A percentile compares a stretch with the other conserved stretches of the same genome.
Conservation (phyloP, 1,140 invertebrate genomes). For the Bombus haemorrhoidalis region DNA sequence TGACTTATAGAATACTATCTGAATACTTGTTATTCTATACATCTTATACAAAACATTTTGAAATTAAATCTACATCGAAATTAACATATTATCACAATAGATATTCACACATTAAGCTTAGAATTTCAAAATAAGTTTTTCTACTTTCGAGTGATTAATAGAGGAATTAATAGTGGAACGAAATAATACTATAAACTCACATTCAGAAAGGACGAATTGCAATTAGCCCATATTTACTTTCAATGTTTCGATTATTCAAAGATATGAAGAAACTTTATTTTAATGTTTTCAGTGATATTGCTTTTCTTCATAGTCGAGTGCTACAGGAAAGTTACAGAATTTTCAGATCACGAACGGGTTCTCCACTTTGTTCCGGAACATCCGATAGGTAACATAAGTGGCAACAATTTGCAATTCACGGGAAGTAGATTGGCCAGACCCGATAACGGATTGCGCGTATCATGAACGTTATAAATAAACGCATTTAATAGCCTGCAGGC, state of each 20-base stretch:
- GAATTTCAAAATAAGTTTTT: neutral
- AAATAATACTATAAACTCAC: neutral
- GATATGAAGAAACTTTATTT: neutral
- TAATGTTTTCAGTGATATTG: neutral
- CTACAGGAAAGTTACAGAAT: neutral
- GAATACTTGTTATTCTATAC: too few species aligned
- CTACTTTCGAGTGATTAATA: neutral
- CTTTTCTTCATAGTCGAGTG: neutral
- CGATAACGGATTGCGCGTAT: constrained; percentile 17
- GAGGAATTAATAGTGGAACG: neutral
- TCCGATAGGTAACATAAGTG: neutral
- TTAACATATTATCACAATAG: too few species aligned
- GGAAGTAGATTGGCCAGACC: neutral
- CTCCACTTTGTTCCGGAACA: neutral
- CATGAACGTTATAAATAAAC: constrained; percentile 40
- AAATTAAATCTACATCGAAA: too few species aligned
- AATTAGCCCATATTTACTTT: too few species aligned
- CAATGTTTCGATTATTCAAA: neutral
- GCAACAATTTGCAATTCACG: constrained; percentile 11
- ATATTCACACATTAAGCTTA: neutral
- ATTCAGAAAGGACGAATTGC: too few species aligned
- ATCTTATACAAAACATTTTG: too few species aligned
- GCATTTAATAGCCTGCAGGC: constrained; percentile 10
- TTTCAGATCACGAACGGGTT: neutral
- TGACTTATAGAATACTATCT: too few species aligned